Evolutionary conservation across 30 jellyfish, hydroid and myxozoan species (phyloP), one percentile per base, ranked within the genome.

Genomic region (Hydractinia symbiolongicarpus): DNA sequence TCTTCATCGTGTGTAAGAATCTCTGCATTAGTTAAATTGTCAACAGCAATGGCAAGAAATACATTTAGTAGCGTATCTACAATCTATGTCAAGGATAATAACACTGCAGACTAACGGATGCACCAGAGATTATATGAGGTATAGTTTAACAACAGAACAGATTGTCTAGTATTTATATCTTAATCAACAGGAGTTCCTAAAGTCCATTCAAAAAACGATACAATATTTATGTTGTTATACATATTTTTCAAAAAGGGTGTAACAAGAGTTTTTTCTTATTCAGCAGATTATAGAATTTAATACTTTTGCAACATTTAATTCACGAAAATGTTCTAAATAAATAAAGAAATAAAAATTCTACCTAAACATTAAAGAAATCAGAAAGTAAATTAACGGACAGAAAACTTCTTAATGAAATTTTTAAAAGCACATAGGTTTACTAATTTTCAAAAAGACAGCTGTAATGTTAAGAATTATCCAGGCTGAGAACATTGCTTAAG

Each of bases 11-110:
- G 98, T 51, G 98, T 86, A 53, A 91, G 84, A 51, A 91, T 91
- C 66, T 91, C 96, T 8, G 98, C 98, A 62, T 91, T 91, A 8
- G 98, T 91, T 15, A 91, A 92, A 81, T 91, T 91, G 71, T 91
- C 98, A 54, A 91, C 98, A 77, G 98, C 98, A 75, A 91, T 91
- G 72, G 98, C 98, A 83, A 91, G 78, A 77, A 91, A 91, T 7
- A 91, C 98, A 64, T 91, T 91, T 49, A 91, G 79, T 40, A 91
- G 86, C 1, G 98, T 91, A 72, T 91, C 97, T 90, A n/a, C 8
- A 20, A 11, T 4, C 40, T n/a, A 8, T 6, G 89, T 88, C 76
- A 88, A 88, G 94, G 88, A 86, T 21, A 4, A 57, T 61, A 76
- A 17, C 44, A 30, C 44, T 30, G 44, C 44, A 30, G 44, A 30